phyloP scores from a whole-genome alignment of 2,888 invertebrate genomes.

The Eupithecia vulgata region DNA sequence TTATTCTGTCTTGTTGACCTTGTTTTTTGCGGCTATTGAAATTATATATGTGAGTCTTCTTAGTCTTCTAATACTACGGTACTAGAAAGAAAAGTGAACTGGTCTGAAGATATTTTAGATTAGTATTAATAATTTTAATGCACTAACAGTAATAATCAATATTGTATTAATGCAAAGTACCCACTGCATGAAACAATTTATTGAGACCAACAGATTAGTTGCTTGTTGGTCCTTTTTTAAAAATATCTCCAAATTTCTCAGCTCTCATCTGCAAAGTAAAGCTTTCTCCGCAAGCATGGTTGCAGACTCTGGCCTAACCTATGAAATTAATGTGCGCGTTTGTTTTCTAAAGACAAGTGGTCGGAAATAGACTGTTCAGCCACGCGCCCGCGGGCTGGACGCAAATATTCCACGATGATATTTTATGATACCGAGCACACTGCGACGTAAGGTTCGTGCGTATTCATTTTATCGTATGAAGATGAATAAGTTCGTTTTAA shows the following conservation, averaged over 20 bases:
- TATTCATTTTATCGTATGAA: background rate
- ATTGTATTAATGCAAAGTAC: background rate
- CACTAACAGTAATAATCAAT: background rate
- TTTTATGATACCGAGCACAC: slow-evolving; percentile 2
- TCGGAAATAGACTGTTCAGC: slow-evolving; percentile 34
- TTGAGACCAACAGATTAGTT: background rate
- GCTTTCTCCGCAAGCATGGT: background rate
- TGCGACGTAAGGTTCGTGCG: background rate
- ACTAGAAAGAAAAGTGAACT: background rate
- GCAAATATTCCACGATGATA: slow-evolving; percentile 4
- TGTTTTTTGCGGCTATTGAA: background rate
- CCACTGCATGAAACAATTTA: background rate
- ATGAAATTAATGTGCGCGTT: background rate
- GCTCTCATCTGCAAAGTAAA: background rate
- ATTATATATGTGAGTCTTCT: background rate
- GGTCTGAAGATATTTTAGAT: no score
- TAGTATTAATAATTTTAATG: background rate
- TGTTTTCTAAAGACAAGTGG: slow-evolving; percentile 18
- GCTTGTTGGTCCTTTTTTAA: background rate
- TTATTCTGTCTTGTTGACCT: background rate
- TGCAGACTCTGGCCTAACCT: background rate
- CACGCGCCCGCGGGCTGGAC: background rate
- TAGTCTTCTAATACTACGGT: background rate
- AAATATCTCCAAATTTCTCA: background rate
- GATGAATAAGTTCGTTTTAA: background rate